phyloP scores from a whole-genome alignment of 2,797 vertebrate species.

The Antrozous pallidus region DNA sequence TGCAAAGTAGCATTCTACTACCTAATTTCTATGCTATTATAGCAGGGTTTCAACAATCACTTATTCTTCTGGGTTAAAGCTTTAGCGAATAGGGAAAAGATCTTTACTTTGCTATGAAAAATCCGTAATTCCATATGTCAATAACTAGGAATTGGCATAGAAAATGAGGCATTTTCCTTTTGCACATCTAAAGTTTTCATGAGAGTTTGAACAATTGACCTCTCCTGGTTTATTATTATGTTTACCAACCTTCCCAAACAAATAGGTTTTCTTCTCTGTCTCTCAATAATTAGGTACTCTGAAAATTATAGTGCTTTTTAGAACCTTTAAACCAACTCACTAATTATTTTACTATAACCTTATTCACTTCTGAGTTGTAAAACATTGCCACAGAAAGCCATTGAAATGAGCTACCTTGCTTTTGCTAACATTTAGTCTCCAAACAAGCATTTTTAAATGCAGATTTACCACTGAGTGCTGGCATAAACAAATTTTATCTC shows the following conservation, averaged over 20 bases:
- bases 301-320: background rate
- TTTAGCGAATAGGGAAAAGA: background rate
- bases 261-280: background rate
- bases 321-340: background rate
- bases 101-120: background rate
- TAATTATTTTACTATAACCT: conserved; percentile 11
- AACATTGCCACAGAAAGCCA: background rate
- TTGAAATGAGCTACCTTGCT: background rate
- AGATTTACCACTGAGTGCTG: background rate
- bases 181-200: background rate
- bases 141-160: background rate
- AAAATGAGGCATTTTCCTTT: background rate
- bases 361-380: background rate
- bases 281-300: background rate
- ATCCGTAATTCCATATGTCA: background rate
- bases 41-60: background rate
- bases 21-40: background rate
- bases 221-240: background rate
- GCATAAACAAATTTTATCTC: background rate
- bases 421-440: background rate
- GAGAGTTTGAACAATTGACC: background rate
- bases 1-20: background rate
- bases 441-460: background rate
- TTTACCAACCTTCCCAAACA: background rate
- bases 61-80: background rate